These are phyloP conservation scores for Drosophila rellima DNA, from an alignment of 2,888 invertebrate genomes.

Conservation along the genomic window DNA sequence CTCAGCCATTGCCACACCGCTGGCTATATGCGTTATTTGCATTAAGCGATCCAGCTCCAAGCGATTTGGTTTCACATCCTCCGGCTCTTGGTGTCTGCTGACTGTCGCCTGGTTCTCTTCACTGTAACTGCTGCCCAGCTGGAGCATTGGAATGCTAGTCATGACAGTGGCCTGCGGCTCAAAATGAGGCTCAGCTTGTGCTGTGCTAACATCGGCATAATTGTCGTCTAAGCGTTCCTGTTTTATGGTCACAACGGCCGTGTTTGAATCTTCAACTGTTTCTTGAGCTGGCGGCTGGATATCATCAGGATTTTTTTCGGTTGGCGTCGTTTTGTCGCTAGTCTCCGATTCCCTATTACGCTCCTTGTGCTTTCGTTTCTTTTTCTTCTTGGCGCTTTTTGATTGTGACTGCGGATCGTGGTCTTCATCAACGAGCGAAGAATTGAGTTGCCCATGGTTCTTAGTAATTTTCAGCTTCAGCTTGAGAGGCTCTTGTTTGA, in stretches of 20 bases:
- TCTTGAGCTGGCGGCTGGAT: neutral
- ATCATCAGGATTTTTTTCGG: neutral
- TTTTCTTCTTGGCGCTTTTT: slow-evolving; percentile 81
- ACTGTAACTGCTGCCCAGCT: slow-evolving; percentile 71
- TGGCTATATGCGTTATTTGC: slow-evolving; percentile 78
- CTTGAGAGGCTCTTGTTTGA: slow-evolving; percentile 68
- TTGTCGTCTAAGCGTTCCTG: slow-evolving; percentile 70
- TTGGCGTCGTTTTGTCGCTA: neutral
- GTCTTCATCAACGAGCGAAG: slow-evolving; percentile 82
- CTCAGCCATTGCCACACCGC: slow-evolving; percentile 72
- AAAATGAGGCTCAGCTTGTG: neutral
- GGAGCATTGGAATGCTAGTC: slow-evolving; percentile 80
- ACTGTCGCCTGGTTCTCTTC: slow-evolving; percentile 17
- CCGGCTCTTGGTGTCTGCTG: slow-evolving; percentile 7
- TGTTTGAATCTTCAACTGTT: slow-evolving; percentile 16
- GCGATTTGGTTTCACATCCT: slow-evolving; percentile 83
- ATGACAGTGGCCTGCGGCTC: slow-evolving; percentile 68
- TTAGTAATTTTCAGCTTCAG: slow-evolving; percentile 85
- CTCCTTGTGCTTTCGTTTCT: slow-evolving; percentile 81
- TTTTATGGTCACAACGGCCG: slow-evolving; percentile 69
- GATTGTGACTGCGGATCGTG: slow-evolving; percentile 49
- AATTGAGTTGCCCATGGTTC: slow-evolving; percentile 84
- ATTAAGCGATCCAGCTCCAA: slow-evolving; percentile 80
- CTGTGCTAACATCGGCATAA: slow-evolving; percentile 24
- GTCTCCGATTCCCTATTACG: slow-evolving; percentile 48